Evolutionary conservation across 2,113 vertebrate species (phyloP).

Genomic region (Nanorana parkeri): DNA sequence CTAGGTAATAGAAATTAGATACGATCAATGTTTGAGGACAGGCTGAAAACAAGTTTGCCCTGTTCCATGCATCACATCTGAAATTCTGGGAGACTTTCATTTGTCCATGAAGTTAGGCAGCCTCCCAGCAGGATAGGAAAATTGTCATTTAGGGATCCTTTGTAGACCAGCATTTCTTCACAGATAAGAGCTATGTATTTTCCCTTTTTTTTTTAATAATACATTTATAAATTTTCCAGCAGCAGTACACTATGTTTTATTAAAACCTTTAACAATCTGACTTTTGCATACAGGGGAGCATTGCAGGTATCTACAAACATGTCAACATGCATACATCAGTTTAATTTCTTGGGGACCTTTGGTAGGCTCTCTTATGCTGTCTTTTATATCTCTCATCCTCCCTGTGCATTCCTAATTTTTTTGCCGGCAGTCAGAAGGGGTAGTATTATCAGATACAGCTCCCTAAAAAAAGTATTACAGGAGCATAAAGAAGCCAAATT

Average conservation of each 20-base stretch:
- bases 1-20: constrained; percentile 29
- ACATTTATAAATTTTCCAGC: not conserved
- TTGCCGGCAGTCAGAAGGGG: too few relatives aligned
- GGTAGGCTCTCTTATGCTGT: too few relatives aligned
- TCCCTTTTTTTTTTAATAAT: constrained; percentile 15
- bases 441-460: too few relatives aligned
- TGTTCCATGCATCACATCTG: constrained; percentile 20
- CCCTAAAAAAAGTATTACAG: too few relatives aligned
- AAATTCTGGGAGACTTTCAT: constrained; percentile 31
- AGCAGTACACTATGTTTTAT: not conserved
- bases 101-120: constrained; percentile 12
- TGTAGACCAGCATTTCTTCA: constrained; percentile 23
- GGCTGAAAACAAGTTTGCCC: constrained; percentile 7
- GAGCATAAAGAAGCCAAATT: too few relatives aligned
- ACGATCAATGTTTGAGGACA: constrained; percentile 28
- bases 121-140: constrained; percentile 15
- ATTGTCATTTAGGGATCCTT: constrained; percentile 14
- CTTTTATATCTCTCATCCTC: too few relatives aligned
- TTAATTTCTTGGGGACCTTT: too few relatives aligned
- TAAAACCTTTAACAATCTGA: constrained; percentile 8
- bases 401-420: too few relatives aligned
- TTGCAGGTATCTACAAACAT: too few relatives aligned
- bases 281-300: not conserved
- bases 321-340: too few relatives aligned
- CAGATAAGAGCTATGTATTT: constrained; percentile 27